phyloP scores from a whole-genome alignment of 2,113 vertebrate genomes.

The Leptocoma aspasia region DNA sequence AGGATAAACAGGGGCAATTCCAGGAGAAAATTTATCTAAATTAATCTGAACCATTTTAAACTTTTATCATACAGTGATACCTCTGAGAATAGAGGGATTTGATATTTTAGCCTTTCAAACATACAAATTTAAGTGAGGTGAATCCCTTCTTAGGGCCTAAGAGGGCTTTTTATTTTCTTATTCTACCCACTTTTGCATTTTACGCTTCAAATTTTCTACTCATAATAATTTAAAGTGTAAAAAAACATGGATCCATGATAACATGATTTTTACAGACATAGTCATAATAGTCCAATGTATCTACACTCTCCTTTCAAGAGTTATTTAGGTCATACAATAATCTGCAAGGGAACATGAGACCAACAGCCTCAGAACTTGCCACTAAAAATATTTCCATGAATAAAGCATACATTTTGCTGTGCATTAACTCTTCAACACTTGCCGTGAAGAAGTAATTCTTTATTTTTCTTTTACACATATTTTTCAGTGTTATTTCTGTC shows the following conservation, averaged over 20 bases:
- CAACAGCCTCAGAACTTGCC: neutral
- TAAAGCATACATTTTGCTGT: neutral
- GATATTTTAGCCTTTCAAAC: neutral
- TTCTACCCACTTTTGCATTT: neutral
- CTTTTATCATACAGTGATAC: neutral
- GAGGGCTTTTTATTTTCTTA: neutral
- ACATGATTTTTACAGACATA: neutral
- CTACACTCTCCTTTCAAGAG: neutral
- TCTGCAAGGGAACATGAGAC: neutral
- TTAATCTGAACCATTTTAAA: neutral
- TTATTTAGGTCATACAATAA: neutral
- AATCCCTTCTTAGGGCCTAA: neutral
- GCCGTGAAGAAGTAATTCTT: neutral
- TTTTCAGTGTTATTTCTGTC: neutral
- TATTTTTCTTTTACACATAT: neutral
- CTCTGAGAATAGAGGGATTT: neutral
- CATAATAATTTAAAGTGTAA: neutral
- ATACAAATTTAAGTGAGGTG: neutral
- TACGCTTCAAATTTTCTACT: neutral
- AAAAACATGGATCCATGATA: neutral
- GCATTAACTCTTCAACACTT: neutral
- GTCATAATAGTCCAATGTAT: neutral
- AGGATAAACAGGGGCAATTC: neutral
- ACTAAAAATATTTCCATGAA: neutral
- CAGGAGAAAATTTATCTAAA: neutral